Percentiles rank a stretch among this genome's conserved stretches.
phyloP scores from a whole-genome alignment of 2,888 invertebrate species.

The Augochlorella aurata region DNA sequence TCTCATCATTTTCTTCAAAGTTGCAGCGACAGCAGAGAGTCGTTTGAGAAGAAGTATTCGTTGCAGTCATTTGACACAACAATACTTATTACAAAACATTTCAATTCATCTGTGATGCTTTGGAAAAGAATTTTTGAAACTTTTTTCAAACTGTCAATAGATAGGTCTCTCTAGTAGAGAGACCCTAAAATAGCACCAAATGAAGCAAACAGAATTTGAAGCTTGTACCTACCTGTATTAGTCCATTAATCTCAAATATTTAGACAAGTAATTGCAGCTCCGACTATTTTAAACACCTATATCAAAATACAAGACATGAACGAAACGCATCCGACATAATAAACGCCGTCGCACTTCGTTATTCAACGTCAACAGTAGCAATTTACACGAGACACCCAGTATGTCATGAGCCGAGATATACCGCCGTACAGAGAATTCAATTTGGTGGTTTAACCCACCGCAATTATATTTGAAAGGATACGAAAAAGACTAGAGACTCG shows the following conservation, averaged over 20 bases:
- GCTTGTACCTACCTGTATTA: too few species aligned
- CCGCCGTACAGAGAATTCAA: not conserved
- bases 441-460: not conserved
- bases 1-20: not conserved
- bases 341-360: not conserved
- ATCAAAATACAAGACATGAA: not conserved
- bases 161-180: too few species aligned
- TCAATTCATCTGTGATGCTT: too few species aligned
- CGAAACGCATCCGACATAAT: not conserved
- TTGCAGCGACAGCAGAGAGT: not conserved
- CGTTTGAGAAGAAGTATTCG: too few species aligned
- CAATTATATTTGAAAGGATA: not conserved
- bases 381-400: not conserved
- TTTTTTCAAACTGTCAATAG: too few species aligned
- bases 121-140: too few species aligned
- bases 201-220: too few species aligned
- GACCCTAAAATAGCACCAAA: too few species aligned
- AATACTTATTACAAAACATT: too few species aligned
- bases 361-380: not conserved
- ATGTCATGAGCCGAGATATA: not conserved
- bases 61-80: too few species aligned
- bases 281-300: not conserved
- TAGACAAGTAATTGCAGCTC: not conserved
- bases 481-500: not conserved
- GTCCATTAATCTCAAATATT: too few species aligned